phyloP scores from a whole-genome alignment of 2,888 invertebrate species.

The Tetropium fuscum region DNA sequence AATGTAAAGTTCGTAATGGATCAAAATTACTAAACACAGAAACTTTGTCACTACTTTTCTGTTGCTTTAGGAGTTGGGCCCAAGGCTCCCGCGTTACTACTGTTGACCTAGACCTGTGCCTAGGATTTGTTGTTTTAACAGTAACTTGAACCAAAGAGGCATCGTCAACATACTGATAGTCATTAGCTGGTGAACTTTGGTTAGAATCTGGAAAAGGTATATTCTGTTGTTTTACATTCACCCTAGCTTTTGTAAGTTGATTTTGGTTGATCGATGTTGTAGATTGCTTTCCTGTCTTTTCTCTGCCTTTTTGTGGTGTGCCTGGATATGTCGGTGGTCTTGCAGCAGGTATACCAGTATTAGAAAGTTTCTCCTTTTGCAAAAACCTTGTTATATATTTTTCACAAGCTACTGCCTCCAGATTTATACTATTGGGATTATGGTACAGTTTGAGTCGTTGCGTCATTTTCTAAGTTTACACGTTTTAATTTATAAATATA shows the following conservation, averaged over 20 bases:
- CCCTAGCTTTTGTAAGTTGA: constrained; percentile 33
- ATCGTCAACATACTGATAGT: constrained; percentile 44
- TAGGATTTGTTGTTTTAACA: constrained; percentile 49
- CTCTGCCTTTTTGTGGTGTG: constrained; percentile 20
- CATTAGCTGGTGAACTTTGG: constrained; percentile 13
- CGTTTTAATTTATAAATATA: constrained; percentile 37
- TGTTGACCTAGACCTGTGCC: constrained; percentile 48
- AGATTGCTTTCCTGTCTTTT: constrained; percentile 32
- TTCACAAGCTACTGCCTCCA: constrained; percentile 42
- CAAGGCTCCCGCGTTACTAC: constrained; percentile 44
- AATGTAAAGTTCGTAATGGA: constrained; percentile 63
- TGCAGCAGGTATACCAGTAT: not conserved
- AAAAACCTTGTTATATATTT: constrained; percentile 43
- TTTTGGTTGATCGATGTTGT: constrained; percentile 33
- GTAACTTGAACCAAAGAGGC: constrained; percentile 50
- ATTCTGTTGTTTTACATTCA: constrained; percentile 38
- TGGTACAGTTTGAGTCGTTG: constrained; percentile 33
- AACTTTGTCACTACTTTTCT: constrained; percentile 50
- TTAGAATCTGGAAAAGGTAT: constrained; percentile 4
- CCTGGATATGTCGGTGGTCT: constrained; percentile 10
- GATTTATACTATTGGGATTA: constrained; percentile 31
- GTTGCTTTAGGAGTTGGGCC: constrained; percentile 56
- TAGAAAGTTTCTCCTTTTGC: constrained; percentile 38
- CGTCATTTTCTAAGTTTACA: constrained; percentile 34
- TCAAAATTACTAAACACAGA: constrained; percentile 61